Base-by-base conservation (phyloP, 2,888 invertebrate genomes). In the Drosophila ochracea region DNA sequence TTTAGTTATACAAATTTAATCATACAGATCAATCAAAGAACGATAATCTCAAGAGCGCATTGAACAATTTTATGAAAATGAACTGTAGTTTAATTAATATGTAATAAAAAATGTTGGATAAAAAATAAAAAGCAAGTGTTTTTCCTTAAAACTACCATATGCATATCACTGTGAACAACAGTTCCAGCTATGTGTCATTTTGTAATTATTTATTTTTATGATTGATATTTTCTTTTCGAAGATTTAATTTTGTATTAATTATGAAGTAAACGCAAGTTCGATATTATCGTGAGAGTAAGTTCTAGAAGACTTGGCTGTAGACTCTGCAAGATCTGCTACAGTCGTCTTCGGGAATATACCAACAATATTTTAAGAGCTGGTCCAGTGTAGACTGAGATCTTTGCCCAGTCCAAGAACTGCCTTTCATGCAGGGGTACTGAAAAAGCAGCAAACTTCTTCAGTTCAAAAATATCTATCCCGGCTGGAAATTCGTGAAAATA, bases 41-140 rank as follows among this genome's bases (percentile, higher is more conserved):
- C 64, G 78, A 72, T 65, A 78, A 79, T 83, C 82, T 84, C 82
- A 79, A 73, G 73, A 85, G 55, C 78, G 80, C 82, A 86, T 87
- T 85, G 74, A 83, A 80, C 78, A 86, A 87, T 86, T 86, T 85
- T 82, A 87, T 78, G 82, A 76, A 83, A 78, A 74, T 81, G 78
- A 78, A 78, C 49, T 59, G 85, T 84, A 84, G 84, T 82, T 65
- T 84, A 86, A 85, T 76, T 70, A 73, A 67, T 75, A 79, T 82
- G 74, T 86, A 86, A 84, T 81, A 86, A 84, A 83, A 80, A 84
- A 84, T 84, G 86, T 84, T 84, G 86, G 79, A 81, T 84, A 86
- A 76, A 84, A 84, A 83, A 71, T 50, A 69, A 65, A 55, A 25
- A 25, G 6, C n/a, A 2, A 31, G 28, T 53, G n/a, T 50, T 59